phyloP scores from a whole-genome alignment of 1,140 invertebrate species.

The Geopemphigus sp. region DNA sequence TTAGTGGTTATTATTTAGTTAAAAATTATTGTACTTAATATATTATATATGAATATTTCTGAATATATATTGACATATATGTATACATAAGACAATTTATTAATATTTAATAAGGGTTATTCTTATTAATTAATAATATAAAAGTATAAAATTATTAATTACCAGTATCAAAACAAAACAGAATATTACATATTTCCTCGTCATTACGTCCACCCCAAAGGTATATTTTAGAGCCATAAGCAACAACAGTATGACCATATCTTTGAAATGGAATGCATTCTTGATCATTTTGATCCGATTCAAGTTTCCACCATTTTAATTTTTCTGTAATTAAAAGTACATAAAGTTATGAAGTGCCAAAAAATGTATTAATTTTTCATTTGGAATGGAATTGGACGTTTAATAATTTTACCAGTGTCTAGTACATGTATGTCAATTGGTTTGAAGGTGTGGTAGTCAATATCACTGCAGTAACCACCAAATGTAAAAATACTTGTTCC shows the following conservation, averaged over 20 bases:
- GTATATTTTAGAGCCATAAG: constrained; percentile 72
- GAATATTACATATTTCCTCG: constrained; percentile 69
- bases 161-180: constrained; percentile 79
- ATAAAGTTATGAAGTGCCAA: no score
- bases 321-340: constrained; percentile 10
- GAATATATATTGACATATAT: no score
- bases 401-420: constrained; percentile 64
- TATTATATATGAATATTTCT: no score
- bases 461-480: constrained; percentile 82
- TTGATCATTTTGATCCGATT: constrained; percentile 47
- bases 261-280: constrained; percentile 61
- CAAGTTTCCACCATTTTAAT: constrained; percentile 39
- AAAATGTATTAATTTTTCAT: no score
- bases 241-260: constrained; percentile 86
- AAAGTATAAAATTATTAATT: constrained; percentile 32
- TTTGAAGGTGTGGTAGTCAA: constrained; percentile 67
- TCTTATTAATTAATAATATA: no score
- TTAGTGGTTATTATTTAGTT: no score
- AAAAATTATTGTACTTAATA: no score
- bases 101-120: no score
- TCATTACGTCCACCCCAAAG: constrained; percentile 92
- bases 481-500: constrained; percentile 82
- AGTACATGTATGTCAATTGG: constrained; percentile 87
- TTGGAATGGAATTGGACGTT: neutral
- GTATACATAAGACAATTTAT: no score